Base-by-base conservation (phyloP, 2,888 invertebrate species). In the Polylopha cassiicola region DNA sequence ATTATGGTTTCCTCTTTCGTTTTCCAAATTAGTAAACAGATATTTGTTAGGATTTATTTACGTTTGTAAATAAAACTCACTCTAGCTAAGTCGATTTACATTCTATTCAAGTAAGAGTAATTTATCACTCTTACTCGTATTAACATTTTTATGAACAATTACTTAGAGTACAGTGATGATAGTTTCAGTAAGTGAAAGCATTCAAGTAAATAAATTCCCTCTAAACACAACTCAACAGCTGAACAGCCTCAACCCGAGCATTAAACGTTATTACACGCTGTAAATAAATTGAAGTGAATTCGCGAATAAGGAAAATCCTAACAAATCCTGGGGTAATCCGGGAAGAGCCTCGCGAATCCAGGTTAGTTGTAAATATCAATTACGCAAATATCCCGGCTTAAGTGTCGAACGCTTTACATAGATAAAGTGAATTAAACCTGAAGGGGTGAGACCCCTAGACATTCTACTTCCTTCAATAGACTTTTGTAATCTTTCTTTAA, bases 321-420 rank as follows among this genome's bases (percentile, higher is more conserved):
- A 74, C 78, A 81, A 79, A 84, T 84, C 74, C 72, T 58, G 59
- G 48, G 63, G 71, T 82, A 84, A 82, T 82, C 77, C 54, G 63
- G 51, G 59, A 64, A 76, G 67, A 76, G 78, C 76, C 64, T 67
- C 63, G 58, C 56, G 70, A 72, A 78, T 80, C 77, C 81, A 79
- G 79, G 85, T 84, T 82, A 84, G 80, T 79, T 70, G 85, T 84
- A 84, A 84, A 84, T 84, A 84, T 84, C 84, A 80, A 84, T 84
- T 84, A 84, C 82, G 74, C 69, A 77, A 80, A 84, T 73, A 72
- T 76, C 68, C 61, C 46, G 61, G 73, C 68, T 78, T 78, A 74
- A 63, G 60, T 55, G 65, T 62, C 65, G 66, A 53, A 65, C 60
- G 53, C 50, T 54, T 60, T 65, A 58, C 52, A 51, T 50, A 55